These are phyloP conservation scores for Junonia oenone DNA, from an alignment of 2,888 invertebrate species.

Conservation along the genomic window DNA sequence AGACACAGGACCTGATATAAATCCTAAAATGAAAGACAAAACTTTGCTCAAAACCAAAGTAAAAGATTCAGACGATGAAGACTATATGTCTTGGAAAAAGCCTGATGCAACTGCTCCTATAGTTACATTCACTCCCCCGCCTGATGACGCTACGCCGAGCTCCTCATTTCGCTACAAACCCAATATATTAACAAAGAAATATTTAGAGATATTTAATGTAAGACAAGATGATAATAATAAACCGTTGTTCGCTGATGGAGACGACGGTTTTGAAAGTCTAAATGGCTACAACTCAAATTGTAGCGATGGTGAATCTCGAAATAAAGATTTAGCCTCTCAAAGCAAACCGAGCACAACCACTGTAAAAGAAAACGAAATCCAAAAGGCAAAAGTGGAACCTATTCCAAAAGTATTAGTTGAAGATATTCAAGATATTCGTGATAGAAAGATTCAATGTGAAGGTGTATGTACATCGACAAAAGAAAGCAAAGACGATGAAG, in stretches of 20 bases:
- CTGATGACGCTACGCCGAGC: constrained; percentile 52
- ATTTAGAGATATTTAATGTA: constrained; percentile 66
- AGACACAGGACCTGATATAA: constrained; percentile 50
- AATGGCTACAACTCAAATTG: constrained; percentile 89
- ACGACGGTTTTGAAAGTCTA: constrained; percentile 92
- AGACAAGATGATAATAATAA: constrained; percentile 49
- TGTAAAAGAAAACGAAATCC: neutral
- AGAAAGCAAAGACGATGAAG: constrained; percentile 49
- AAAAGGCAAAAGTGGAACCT: constrained; percentile 3
- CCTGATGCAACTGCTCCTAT: constrained; percentile 58
- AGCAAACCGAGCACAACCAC: constrained; percentile 5
- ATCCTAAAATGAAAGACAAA: constrained; percentile 51
- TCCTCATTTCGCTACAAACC: constrained; percentile 54
- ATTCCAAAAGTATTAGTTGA: constrained; percentile 14
- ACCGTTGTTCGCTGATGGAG: constrained; percentile 76
- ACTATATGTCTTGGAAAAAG: constrained; percentile 72
- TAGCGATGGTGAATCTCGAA: constrained; percentile 68
- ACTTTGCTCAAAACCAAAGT: constrained; percentile 53
- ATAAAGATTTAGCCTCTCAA: constrained; percentile 33
- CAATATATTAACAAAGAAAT: constrained; percentile 65
- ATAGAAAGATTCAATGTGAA: constrained; percentile 7
- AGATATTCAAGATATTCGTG: neutral
- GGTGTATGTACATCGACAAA: constrained; percentile 7
- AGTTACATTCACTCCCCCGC: constrained; percentile 68
- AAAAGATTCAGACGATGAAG: constrained; percentile 73